These are phyloP conservation scores for Aleiodes leptofemur DNA, from an alignment of 2,888 invertebrate genomes.

Conservation along the genomic window DNA sequence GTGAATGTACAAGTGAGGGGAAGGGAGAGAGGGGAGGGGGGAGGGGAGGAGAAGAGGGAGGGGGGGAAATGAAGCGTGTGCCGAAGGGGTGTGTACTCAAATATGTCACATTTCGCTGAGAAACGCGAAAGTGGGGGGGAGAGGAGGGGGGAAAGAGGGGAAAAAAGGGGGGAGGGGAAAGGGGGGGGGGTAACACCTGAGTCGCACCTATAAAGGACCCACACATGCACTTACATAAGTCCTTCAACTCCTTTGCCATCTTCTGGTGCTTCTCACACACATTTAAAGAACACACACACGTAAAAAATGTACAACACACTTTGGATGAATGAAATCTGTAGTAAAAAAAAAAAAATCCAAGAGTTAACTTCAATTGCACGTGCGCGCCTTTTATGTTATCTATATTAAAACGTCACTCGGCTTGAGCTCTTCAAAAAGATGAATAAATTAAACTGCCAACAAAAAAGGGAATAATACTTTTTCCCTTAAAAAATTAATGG, in stretches of 20 bases:
- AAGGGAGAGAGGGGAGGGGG: not conserved
- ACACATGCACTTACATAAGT: not conserved
- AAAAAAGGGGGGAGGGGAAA: too few relatives aligned
- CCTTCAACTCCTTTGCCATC: not conserved
- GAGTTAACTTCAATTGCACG: conserved; percentile 14
- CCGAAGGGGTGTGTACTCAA: conserved; percentile 1
- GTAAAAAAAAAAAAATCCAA: not conserved
- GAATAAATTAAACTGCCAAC: conserved; percentile 27
- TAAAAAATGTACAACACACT: not conserved
- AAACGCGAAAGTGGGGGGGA: not conserved
- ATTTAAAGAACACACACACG: not conserved
- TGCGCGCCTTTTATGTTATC: conserved; percentile 15
- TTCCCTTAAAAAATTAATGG: conserved; percentile 6
- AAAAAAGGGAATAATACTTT: not conserved
- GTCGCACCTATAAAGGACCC: conserved; percentile 11
- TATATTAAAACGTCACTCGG: conserved; percentile 9
- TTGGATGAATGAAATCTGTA: too few relatives aligned
- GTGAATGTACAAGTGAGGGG: too few relatives aligned
- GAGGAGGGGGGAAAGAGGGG: too few relatives aligned
- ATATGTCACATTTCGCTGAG: conserved; percentile 40
- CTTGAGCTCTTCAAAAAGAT: not conserved
- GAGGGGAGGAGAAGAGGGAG: not conserved
- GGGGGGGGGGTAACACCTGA: conserved; percentile 14
- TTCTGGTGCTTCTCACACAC: not conserved
- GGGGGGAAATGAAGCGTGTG: not conserved